Evolutionary conservation across 2,888 invertebrate genomes (phyloP).

Genomic region (Chloromyia formosa): DNA sequence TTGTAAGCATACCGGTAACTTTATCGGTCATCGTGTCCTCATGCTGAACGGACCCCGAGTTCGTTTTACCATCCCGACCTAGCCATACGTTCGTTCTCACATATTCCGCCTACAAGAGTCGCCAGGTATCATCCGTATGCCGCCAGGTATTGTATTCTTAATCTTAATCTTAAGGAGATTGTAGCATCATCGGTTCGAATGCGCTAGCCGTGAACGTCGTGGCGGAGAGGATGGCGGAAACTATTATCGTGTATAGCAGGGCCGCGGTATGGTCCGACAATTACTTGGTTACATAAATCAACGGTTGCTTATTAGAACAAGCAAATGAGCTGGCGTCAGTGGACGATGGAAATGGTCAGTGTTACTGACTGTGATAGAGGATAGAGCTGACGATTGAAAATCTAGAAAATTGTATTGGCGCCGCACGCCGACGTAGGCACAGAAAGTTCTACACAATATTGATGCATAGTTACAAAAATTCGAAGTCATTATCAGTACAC

Average conservation of each 20-base stretch:
- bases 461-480: too few relatives aligned
- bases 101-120: conserved; percentile 37
- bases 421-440: too few relatives aligned
- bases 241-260: conserved; percentile 3
- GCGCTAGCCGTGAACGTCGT: background rate
- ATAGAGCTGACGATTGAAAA: too few relatives aligned
- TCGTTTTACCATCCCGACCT: conserved; percentile 26
- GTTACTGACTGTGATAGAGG: conserved; percentile 8
- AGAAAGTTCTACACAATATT: too few relatives aligned
- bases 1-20: conserved; percentile 39
- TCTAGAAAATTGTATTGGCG: too few relatives aligned
- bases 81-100: conserved; percentile 10
- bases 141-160: conserved; percentile 34
- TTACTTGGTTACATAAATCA: conserved; percentile 41
- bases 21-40: conserved; percentile 39
- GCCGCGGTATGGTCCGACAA: conserved; percentile 33
- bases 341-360: background rate
- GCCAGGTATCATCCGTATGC: background rate
- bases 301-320: conserved; percentile 44
- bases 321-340: conserved; percentile 33
- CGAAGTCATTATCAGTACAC: too few relatives aligned
- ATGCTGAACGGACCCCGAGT: background rate
- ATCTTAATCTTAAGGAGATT: conserved; percentile 38
- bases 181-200: conserved; percentile 13
- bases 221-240: conserved; percentile 6